A percentile compares a stretch with the other conserved stretches of the same genome.
These are phyloP conservation scores for Hymenochirus boettgeri DNA, from an alignment of 2,113 vertebrate genomes.

Conservation along the genomic window DNA sequence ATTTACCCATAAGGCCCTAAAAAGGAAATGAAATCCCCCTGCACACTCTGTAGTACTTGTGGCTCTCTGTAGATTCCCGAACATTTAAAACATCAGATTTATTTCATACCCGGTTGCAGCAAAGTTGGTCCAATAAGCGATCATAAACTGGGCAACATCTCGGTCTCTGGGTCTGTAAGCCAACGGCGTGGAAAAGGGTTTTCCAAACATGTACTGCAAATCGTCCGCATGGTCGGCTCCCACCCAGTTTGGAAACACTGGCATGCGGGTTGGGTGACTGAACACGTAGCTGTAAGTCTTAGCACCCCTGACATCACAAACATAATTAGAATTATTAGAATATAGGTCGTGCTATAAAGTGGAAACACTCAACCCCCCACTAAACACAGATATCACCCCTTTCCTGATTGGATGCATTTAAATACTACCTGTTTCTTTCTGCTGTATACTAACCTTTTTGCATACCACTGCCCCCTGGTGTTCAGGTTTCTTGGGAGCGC, in stretches of 20 bases:
- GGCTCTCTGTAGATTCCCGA: no score
- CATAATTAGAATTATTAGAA: no score
- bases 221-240: conserved; percentile 89
- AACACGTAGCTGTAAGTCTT: conserved; percentile 86
- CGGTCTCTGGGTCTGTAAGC: conserved; percentile 75
- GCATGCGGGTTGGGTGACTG: conserved; percentile 73
- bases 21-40: neutral
- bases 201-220: conserved; percentile 87
- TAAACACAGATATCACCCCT: no score
- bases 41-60: neutral
- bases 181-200: conserved; percentile 73
- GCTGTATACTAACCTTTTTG: no score
- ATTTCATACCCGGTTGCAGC: conserved; percentile 81
- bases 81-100: no score
- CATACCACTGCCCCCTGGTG: no score
- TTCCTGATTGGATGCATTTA: no score
- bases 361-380: no score
- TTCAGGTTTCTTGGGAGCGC: no score
- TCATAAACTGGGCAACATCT: conserved; percentile 69
- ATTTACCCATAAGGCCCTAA: no score
- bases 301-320: conserved; percentile 57
- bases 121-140: conserved; percentile 96
- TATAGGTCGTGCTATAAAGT: no score
- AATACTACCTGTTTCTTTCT: no score
- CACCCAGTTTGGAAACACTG: conserved; percentile 74